Evolutionary conservation across 2,888 invertebrate genomes (phyloP).

Genomic region (Clostera curtula): DNA sequence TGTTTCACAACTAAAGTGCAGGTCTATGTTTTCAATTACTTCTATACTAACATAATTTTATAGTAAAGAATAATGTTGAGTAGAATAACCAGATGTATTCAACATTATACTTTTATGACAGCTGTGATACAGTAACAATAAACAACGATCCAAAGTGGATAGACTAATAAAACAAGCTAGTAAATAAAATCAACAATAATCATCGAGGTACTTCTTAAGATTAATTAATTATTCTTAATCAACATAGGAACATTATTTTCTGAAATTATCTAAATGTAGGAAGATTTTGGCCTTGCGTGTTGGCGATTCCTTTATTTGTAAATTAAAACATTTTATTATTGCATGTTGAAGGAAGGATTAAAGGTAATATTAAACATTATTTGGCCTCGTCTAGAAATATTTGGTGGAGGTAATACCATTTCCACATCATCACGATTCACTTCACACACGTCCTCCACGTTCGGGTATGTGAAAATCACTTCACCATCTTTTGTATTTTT

Average conservation of each 20-base stretch:
- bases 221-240: background rate
- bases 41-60: too few relatives aligned
- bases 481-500: conserved; percentile 10
- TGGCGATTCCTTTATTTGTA: background rate
- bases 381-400: conserved; percentile 11
- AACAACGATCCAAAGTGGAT: too few relatives aligned
- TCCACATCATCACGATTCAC: conserved; percentile 13
- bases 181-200: background rate
- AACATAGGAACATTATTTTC: background rate
- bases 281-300: background rate
- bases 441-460: conserved; percentile 13
- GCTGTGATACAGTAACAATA: too few relatives aligned
- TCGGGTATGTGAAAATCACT: conserved; percentile 11
- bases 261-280: background rate
- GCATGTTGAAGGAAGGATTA: conserved; percentile 7
- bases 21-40: too few relatives aligned
- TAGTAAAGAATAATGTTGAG: too few relatives aligned
- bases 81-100: too few relatives aligned
- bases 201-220: background rate
- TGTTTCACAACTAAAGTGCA: too few relatives aligned
- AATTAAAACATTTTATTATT: conserved; percentile 2
- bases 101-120: too few relatives aligned
- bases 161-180: too few relatives aligned
- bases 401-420: conserved; percentile 11
- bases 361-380: conserved; percentile 9